These are phyloP conservation scores for Zophobas morio DNA, from an alignment of 1,140 invertebrate species.

Conservation along the genomic window DNA sequence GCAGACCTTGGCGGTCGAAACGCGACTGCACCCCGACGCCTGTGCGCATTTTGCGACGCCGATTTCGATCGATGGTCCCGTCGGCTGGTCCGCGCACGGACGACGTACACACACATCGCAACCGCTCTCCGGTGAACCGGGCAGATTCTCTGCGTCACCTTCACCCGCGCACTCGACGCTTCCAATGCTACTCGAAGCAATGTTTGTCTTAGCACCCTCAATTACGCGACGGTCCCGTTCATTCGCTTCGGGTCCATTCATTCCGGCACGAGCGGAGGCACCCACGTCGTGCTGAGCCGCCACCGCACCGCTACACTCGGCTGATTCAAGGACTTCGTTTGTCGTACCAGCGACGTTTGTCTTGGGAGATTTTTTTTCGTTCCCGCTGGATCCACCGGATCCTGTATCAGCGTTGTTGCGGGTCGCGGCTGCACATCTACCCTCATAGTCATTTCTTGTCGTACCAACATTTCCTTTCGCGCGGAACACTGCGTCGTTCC, in stretches of 20 bases:
- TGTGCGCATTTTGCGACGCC: conserved; percentile 60
- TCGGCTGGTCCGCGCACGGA: conserved; percentile 30
- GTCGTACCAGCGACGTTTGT: no score
- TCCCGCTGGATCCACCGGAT: not conserved
- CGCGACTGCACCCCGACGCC: conserved; percentile 64
- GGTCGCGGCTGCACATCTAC: not conserved
- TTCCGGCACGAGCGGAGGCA: not conserved
- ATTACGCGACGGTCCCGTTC: not conserved
- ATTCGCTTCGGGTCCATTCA: not conserved
- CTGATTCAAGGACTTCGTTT: no score
- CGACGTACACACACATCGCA: conserved; percentile 3
- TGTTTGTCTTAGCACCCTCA: conserved; percentile 1
- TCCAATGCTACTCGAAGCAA: not conserved
- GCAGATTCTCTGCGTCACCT: conserved; percentile 17
- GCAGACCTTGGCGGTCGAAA: conserved; percentile 61
- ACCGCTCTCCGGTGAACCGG: conserved; percentile 4
- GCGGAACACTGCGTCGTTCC: no score
- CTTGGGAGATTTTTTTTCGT: not conserved
- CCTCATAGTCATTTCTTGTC: not conserved
- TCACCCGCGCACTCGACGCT: not conserved
- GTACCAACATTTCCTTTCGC: no score
- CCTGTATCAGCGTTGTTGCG: not conserved
- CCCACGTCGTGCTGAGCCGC: no score
- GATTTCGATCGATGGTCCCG: conserved; percentile 61
- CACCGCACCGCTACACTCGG: no score